phyloP scores from a whole-genome alignment of 2,888 invertebrate species.

The Noctua comes region DNA sequence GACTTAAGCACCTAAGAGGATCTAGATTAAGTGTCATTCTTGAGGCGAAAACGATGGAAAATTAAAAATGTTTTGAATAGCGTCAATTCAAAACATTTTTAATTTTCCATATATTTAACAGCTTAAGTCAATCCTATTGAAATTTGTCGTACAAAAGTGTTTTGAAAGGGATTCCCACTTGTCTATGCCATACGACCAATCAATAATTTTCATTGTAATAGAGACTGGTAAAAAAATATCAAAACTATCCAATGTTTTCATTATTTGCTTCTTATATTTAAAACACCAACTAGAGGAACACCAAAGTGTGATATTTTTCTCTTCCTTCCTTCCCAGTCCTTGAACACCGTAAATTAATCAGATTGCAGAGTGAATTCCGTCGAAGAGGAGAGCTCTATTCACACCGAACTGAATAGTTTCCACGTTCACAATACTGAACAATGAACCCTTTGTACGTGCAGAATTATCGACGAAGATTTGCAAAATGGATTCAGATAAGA shows the following conservation, averaged over 20 bases:
- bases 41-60: background rate
- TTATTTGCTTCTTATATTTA: background rate
- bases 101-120: no score
- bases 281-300: background rate
- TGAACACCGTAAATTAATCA: constrained; percentile 59
- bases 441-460: constrained; percentile 55
- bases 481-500: constrained; percentile 59
- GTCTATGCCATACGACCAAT: background rate
- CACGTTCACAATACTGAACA: constrained; percentile 62
- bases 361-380: constrained; percentile 49
- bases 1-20: background rate
- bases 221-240: background rate
- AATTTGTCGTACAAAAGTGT: background rate
- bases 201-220: background rate
- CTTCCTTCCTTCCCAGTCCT: background rate
- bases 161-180: background rate
- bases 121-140: no score
- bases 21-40: background rate
- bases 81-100: no score
- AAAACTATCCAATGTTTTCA: constrained; percentile 1
- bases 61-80: background rate
- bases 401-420: constrained; percentile 63
- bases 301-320: constrained; percentile 13
- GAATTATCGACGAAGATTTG: constrained; percentile 61
- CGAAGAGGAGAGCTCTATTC: constrained; percentile 53